Conservation (phyloP, 2,888 invertebrate genomes). For the Napeogenes sylphis region DNA sequence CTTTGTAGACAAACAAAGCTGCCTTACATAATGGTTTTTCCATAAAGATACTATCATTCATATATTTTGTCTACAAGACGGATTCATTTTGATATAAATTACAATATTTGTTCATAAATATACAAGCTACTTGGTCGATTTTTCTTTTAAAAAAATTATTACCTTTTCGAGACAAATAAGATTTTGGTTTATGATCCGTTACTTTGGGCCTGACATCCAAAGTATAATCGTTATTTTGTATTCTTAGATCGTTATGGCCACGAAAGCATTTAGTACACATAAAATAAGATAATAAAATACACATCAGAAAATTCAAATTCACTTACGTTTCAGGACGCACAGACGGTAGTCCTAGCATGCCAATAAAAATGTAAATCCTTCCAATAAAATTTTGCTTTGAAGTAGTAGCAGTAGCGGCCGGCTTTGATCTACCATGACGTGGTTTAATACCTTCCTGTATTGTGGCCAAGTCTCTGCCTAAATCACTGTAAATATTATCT, state of each 20-base stretch:
- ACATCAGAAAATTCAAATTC: slow-evolving; percentile 78
- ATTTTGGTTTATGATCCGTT: too few relatives aligned
- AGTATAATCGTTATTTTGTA: too few relatives aligned
- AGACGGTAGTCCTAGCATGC: slow-evolving; percentile 70
- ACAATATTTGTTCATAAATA: not conserved
- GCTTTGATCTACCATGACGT: slow-evolving; percentile 62
- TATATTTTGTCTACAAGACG: slow-evolving; percentile 9
- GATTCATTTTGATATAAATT: not conserved
- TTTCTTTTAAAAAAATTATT: too few relatives aligned
- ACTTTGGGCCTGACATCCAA: too few relatives aligned
- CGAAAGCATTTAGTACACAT: slow-evolving; percentile 36
- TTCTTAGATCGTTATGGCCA: too few relatives aligned
- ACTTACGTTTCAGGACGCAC: slow-evolving; percentile 73
- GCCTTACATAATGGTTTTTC: slow-evolving; percentile 57
- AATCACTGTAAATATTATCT: slow-evolving; percentile 54
- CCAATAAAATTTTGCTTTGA: slow-evolving; percentile 76
- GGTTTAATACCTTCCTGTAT: slow-evolving; percentile 59
- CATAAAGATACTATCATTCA: slow-evolving; percentile 53
- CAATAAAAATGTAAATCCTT: slow-evolving; percentile 76
- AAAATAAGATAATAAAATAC: slow-evolving; percentile 76
- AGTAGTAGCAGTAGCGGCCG: slow-evolving; percentile 50
- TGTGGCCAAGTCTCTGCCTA: slow-evolving; percentile 42
- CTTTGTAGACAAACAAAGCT: slow-evolving; percentile 62
- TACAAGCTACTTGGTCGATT: too few relatives aligned
- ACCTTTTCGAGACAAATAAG: too few relatives aligned